A percentile compares a stretch with the other conserved stretches of the same genome.
Evolutionary conservation across 2,888 invertebrate species (phyloP).

Genomic region (Cryptus armator): DNA sequence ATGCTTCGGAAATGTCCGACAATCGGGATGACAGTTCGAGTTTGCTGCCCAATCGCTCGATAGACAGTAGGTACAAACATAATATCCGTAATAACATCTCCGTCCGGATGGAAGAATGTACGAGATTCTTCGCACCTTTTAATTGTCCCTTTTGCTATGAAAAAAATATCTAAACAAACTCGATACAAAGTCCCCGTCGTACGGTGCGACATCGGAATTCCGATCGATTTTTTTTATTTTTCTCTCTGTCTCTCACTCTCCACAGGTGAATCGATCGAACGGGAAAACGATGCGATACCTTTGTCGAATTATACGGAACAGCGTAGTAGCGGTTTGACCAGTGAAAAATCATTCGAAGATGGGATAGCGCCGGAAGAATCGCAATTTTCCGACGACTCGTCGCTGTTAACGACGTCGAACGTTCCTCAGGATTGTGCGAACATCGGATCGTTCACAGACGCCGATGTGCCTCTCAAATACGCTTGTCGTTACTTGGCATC

Average conservation of each 20-base stretch:
- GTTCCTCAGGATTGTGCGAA: constrained; percentile 83
- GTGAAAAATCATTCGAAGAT: constrained; percentile 47
- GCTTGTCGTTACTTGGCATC: constrained; percentile 91
- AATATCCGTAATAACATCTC: background rate
- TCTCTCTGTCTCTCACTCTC: background rate
- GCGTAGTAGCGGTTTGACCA: background rate
- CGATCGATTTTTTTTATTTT: too few species aligned
- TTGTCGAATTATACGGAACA: constrained; percentile 36
- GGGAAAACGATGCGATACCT: constrained; percentile 47
- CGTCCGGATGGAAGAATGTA: too few species aligned
- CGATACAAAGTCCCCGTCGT: too few species aligned
- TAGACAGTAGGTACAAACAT: constrained; percentile 76
- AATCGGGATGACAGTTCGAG: constrained; percentile 77
- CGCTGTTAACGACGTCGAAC: constrained; percentile 73
- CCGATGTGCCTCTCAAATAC: constrained; percentile 89
- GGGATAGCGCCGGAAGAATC: constrained; percentile 70
- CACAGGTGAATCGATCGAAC: constrained; percentile 55
- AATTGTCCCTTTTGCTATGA: too few species aligned
- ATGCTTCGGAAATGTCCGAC: constrained; percentile 74
- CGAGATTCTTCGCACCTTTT: too few species aligned
- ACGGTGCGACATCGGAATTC: too few species aligned
- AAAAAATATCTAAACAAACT: too few species aligned
- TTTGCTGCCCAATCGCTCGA: constrained; percentile 76
- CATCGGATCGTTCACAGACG: constrained; percentile 89
- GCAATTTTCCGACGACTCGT: constrained; percentile 74